Evolutionary conservation across 2,113 vertebrate species (phyloP).

Genomic region (Zosterops japonicus): DNA sequence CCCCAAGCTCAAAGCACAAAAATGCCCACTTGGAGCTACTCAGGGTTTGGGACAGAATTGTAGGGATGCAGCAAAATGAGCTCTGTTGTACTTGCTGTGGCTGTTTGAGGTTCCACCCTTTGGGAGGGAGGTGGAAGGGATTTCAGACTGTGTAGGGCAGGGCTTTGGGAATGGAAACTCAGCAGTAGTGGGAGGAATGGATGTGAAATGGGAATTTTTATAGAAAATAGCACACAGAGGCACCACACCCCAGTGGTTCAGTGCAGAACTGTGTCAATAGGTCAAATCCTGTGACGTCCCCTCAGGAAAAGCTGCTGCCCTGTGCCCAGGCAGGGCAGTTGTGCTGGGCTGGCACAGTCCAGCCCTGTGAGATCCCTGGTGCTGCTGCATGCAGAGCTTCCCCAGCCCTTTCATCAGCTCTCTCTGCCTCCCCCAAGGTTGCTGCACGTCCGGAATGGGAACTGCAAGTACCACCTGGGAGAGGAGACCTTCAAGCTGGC

Average conservation of each 20-base stretch:
- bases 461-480: slow-evolving; percentile 97
- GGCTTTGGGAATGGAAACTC: background rate
- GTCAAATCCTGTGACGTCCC: background rate
- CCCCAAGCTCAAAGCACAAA: background rate
- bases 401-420: background rate
- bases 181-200: background rate
- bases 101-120: background rate
- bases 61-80: background rate
- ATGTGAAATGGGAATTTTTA: background rate
- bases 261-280: background rate
- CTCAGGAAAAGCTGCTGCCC: background rate
- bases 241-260: background rate
- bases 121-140: background rate
- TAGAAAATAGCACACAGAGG: background rate
- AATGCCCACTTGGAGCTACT: rapidly evolving
- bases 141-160: background rate
- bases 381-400: rapidly evolving
- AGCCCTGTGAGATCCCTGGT: background rate
- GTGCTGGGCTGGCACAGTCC: background rate
- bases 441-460: slow-evolving; percentile 95
- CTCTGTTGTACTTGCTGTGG: rapidly evolving
- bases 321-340: background rate
- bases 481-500: slow-evolving; percentile 98
- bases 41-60: too few species aligned
- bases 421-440: slow-evolving; percentile 76